Evolutionary conservation across 1,140 invertebrate genomes (phyloP), one percentile per base, ranked within the genome.

Genomic region (Brachionus sp.): DNA sequence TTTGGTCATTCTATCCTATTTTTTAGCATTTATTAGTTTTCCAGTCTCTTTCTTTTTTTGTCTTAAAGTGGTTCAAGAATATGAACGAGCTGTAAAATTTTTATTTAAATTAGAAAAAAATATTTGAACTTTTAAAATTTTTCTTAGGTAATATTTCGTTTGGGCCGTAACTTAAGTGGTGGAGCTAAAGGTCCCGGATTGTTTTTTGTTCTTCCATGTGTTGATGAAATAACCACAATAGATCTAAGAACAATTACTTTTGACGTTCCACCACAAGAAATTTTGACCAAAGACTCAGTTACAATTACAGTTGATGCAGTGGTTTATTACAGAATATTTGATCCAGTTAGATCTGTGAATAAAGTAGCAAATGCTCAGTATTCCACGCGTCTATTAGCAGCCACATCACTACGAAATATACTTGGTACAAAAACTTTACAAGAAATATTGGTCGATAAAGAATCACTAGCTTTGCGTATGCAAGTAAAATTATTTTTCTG

Each of bases 231-330:
- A 19, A 35, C 46, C 6, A 46, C 37, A 6, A 84, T 85, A 57
- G 84, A 85, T 73, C 13, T 85, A 13, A 53, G 84, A 57, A 85
- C 84, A 19, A 50, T 82, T 12, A 84, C 84, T 35, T 78, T 85
- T 62, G 83, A 85, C 78, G 83, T 85, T 13, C 84, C 84, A 53
- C 83, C 75, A 23, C 84, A 85, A 53, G 84, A 85, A 64, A 83
- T 85, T 44, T 37, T 85, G 19, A 85, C 84, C 12, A 85, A 80
- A 77, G 84, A 85, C 75, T 84, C 84, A 6, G 84, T 85, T 7
- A 84, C 84, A 6, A 62, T 85, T 2, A 46, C 84, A 73, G 35
- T 77, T 29, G 73, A 70, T 84, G 77, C 57, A 39, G 62, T 82
- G 64, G 46, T 70, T 29, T 68, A 73, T 68, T 23, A 64, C 25